A percentile compares a stretch with the other conserved stretches of the same genome.
These are phyloP conservation scores for Poecile atricapillus DNA, from an alignment of 2,113 vertebrate genomes.

Conservation along the genomic window DNA sequence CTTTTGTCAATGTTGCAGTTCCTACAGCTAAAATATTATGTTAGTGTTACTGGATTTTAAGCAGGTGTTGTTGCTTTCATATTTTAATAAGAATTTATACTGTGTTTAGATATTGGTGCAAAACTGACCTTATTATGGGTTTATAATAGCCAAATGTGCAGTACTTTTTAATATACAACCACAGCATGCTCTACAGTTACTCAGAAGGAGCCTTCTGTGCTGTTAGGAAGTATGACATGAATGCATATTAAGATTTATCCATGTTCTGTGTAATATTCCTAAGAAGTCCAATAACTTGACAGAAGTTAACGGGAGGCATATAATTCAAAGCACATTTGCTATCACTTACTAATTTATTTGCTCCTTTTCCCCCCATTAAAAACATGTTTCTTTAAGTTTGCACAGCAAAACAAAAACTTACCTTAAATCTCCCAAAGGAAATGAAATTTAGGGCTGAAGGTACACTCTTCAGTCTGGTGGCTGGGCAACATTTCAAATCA, in stretches of 20 bases:
- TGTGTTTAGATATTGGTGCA: constrained; percentile 1
- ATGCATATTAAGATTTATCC: constrained; percentile 55
- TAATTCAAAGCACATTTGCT: constrained; percentile 19
- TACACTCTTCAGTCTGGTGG: not conserved
- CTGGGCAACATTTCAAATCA: not conserved
- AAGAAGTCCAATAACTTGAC: constrained; percentile 9
- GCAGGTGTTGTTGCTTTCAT: not conserved
- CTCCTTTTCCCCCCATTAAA: not conserved
- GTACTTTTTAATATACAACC: constrained; percentile 44
- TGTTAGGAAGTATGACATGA: constrained; percentile 40
- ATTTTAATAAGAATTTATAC: constrained; percentile 29
- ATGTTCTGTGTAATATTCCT: not conserved
- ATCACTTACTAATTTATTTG: not conserved
- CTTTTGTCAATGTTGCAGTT: not conserved
- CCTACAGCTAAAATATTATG: not conserved
- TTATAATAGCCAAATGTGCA: constrained; percentile 3
- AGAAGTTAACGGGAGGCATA: constrained; percentile 15
- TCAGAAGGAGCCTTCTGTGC: constrained; percentile 50
- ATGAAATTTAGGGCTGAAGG: not conserved
- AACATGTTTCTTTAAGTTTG: not conserved
- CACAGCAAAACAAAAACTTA: not conserved
- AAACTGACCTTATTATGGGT: constrained; percentile 2
- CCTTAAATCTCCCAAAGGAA: not conserved
- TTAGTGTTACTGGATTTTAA: constrained; percentile 5
- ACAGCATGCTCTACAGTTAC: constrained; percentile 32